These are phyloP conservation scores for Panthera tigris DNA, from an alignment of 2,113 vertebrate species.

Conservation along the genomic window DNA sequence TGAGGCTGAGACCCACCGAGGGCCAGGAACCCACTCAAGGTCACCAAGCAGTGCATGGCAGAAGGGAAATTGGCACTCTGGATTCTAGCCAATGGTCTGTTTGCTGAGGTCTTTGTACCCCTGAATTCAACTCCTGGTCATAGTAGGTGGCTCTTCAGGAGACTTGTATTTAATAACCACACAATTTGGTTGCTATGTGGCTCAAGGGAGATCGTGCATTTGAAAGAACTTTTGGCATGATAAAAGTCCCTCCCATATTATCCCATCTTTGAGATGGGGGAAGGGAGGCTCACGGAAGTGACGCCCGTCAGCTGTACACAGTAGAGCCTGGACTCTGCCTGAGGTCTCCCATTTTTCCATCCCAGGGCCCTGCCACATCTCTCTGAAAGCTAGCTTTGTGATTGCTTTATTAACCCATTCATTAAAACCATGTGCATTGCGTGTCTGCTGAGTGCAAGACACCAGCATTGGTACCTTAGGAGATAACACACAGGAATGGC, in stretches of 20 bases:
- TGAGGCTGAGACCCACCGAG: background rate
- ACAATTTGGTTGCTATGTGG: rapidly evolving
- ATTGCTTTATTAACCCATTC: background rate
- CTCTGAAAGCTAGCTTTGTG: background rate
- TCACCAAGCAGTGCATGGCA: background rate
- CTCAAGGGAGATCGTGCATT: background rate
- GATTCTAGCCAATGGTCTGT: background rate
- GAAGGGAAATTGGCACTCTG: background rate
- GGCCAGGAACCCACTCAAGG: background rate
- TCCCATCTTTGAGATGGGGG: background rate
- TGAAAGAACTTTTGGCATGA: background rate
- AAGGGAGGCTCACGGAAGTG: background rate
- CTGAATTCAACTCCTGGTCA: background rate
- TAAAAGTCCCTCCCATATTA: background rate
- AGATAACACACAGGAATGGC: background rate
- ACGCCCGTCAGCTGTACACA: background rate
- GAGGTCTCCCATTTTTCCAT: rapidly evolving
- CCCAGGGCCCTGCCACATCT: background rate
- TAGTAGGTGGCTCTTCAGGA: background rate
- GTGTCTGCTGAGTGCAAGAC: background rate
- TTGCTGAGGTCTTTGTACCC: background rate
- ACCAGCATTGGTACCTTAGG: rapidly evolving
- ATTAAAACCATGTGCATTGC: background rate
- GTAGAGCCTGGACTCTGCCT: background rate
- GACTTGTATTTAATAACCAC: background rate